Conservation (phyloP, 2,888 invertebrate species). For the Choreutis nemorana region DNA sequence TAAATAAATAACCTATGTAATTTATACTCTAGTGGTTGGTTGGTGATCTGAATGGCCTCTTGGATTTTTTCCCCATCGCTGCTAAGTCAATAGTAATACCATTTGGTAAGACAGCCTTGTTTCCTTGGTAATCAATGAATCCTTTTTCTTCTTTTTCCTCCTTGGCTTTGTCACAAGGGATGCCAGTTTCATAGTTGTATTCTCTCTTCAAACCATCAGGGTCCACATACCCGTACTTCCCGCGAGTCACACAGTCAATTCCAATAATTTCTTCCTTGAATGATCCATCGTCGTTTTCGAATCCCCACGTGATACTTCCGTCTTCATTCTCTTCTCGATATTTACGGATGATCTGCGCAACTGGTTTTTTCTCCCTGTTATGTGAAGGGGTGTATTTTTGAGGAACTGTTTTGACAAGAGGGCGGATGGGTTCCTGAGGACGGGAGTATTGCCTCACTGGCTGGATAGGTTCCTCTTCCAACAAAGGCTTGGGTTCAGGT, state of each 20-base stretch:
- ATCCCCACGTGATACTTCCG: slow-evolving; percentile 88
- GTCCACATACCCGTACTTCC: slow-evolving; percentile 85
- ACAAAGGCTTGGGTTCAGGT: slow-evolving; percentile 51
- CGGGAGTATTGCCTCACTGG: slow-evolving; percentile 51
- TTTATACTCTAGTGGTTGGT: slow-evolving; percentile 43
- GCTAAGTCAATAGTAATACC: slow-evolving; percentile 76
- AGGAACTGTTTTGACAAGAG: slow-evolving; percentile 36
- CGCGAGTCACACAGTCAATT: slow-evolving; percentile 76
- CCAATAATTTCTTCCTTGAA: slow-evolving; percentile 88
- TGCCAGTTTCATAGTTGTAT: slow-evolving; percentile 84
- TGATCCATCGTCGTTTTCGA: slow-evolving; percentile 87
- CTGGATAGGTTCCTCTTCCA: slow-evolving; percentile 46
- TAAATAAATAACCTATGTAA: slow-evolving; percentile 12
- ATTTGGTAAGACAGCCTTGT: slow-evolving; percentile 75
- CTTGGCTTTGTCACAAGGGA: slow-evolving; percentile 70
- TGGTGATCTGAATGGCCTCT: slow-evolving; percentile 69
- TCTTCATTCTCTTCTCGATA: slow-evolving; percentile 82
- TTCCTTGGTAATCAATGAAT: slow-evolving; percentile 77
- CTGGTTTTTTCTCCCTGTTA: slow-evolving; percentile 70
- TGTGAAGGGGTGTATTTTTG: slow-evolving; percentile 45
- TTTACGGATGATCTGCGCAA: slow-evolving; percentile 73
- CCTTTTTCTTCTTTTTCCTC: slow-evolving; percentile 67
- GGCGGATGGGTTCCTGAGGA: slow-evolving; percentile 44
- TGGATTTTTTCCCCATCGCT: slow-evolving; percentile 75
- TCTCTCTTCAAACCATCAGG: slow-evolving; percentile 84